Evolutionary conservation across 2,113 vertebrate species (phyloP).

Genomic region (Pollimyrus isidori): DNA sequence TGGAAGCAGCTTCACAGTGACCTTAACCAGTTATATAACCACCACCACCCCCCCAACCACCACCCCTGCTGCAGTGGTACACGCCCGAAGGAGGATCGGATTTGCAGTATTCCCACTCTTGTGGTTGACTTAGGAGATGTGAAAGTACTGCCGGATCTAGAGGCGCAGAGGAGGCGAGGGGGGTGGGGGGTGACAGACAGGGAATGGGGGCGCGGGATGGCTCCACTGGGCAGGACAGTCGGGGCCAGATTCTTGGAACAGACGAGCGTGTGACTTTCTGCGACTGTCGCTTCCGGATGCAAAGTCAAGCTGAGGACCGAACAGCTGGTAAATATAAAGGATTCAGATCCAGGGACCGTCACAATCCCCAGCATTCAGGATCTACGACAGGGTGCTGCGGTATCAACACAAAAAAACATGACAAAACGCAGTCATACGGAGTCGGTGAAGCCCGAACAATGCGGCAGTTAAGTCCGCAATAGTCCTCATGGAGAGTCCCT

Average conservation of each 20-base stretch:
- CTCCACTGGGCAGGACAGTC: background rate
- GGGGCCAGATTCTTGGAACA: background rate
- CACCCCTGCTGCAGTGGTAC: background rate
- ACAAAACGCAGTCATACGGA: background rate
- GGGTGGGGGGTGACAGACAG: background rate
- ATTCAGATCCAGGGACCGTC: background rate
- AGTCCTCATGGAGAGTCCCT: background rate
- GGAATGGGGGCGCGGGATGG: background rate
- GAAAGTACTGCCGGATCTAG: background rate
- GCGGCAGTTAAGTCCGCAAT: background rate
- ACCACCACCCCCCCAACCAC: no score
- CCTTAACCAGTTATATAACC: conserved; percentile 5
- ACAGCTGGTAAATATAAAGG: background rate
- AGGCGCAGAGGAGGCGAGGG: background rate
- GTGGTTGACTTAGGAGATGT: background rate
- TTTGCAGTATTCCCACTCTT: conserved; percentile 44
- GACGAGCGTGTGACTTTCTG: background rate
- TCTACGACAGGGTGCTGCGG: background rate
- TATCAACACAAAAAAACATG: background rate
- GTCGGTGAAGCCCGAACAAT: background rate
- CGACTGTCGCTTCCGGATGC: background rate
- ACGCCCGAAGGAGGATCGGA: conserved; percentile 18
- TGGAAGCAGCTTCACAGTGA: background rate
- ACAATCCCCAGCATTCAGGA: background rate
- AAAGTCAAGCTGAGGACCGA: background rate